Evolutionary conservation across 2,888 invertebrate genomes (phyloP).

Genomic region (Amiota mariae): DNA sequence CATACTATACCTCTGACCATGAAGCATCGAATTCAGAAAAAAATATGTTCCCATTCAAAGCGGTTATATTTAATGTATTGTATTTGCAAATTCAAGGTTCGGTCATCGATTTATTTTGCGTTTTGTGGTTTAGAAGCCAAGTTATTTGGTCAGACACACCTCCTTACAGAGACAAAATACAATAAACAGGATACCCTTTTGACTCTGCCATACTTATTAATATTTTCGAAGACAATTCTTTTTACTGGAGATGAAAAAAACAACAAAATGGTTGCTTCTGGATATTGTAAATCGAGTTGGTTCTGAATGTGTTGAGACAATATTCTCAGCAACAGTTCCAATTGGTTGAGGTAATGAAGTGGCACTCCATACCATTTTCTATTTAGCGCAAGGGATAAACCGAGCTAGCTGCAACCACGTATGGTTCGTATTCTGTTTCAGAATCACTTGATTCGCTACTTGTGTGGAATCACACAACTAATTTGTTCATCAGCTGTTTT

Average conservation of each 20-base stretch:
- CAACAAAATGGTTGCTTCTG: neutral
- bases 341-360: neutral
- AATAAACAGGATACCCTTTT: neutral
- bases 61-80: too few species aligned
- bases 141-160: too few species aligned
- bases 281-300: neutral
- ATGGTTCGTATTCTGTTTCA: neutral
- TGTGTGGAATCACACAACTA: too few species aligned
- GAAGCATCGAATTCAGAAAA: too few species aligned
- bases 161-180: too few species aligned
- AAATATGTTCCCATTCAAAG: too few species aligned
- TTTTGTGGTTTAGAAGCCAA: too few species aligned
- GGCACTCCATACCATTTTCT: neutral
- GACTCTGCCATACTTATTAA: conserved; percentile 1
- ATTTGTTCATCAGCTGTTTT: too few species aligned
- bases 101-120: too few species aligned
- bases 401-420: neutral
- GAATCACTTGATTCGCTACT: neutral
- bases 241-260: neutral
- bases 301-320: neutral
- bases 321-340: neutral
- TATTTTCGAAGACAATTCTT: neutral
- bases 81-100: too few species aligned
- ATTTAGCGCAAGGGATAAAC: neutral
- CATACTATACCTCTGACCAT: too few species aligned